Evolutionary conservation across 2,888 invertebrate genomes (phyloP), one percentile per base, ranked within the genome.

Genomic region (Drosophila peninsularis): DNA sequence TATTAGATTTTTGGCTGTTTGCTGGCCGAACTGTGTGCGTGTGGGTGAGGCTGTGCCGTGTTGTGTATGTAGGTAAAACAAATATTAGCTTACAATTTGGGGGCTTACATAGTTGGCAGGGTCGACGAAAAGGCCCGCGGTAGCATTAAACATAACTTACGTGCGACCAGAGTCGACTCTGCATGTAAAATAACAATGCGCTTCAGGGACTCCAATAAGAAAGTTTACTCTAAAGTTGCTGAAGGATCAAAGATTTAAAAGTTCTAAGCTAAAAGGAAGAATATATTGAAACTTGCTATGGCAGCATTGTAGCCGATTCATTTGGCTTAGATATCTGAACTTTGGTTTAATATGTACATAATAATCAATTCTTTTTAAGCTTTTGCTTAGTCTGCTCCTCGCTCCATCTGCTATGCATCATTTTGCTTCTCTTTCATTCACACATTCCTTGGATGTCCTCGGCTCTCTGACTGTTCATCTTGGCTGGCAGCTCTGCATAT

Each of bases 51-150:
- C 2, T 30, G 50, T 5, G 57, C 27, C 13, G 37, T 69, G 62
- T 56, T 73, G 73, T 63, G 58, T 70, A 75, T 86, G 78, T 83
- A 85, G 82, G 88, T 82, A 88, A 85, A 60, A 17, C 71, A 85
- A 84, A 84, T 84, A 84, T 84, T 84, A 75, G 83, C 88, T 88
- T 85, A 88, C 86, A 85, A 88, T 84, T 84, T 84, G 74, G 71
- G 77, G 77, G 73, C 77, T 85, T 88, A 77, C 66, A 77, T 58
- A 88, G 75, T 73, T 78, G 60, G 69, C 62, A 44, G 68, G 69
- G 82, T 82, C 77, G 75, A 39, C 82, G n/a, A 73, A 77, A 73
- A 78, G 75, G 63, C 78, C 82, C 69, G 75, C 84, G 88, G 81
- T 74, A 54, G 70, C 85, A 72, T 82, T 82, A 75, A 78, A 73